A percentile compares a stretch with the other conserved stretches of the same genome.
Evolutionary conservation across 2,113 vertebrate species (phyloP).

Genomic region (Pampusana beccarii): DNA sequence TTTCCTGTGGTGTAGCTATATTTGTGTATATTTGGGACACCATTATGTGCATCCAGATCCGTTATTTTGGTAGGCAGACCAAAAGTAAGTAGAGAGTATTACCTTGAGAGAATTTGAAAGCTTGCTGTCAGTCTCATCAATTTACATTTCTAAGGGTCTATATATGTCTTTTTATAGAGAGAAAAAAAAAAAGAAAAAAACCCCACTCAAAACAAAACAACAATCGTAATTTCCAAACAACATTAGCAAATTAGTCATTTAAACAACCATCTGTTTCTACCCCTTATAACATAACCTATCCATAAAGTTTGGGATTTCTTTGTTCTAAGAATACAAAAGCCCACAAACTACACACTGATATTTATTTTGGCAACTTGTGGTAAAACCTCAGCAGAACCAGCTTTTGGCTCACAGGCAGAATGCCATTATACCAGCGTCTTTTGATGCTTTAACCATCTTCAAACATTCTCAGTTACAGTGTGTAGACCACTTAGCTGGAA

Average conservation of each 20-base stretch:
- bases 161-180: neutral
- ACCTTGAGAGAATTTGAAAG: neutral
- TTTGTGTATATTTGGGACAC: neutral
- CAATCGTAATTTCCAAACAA: neutral
- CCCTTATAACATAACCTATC: neutral
- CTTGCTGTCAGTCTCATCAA: neutral
- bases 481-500: neutral
- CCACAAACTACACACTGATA: neutral
- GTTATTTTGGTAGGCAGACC: neutral
- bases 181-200: neutral
- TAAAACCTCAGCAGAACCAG: neutral
- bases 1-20: neutral
- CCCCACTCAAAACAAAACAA: no score
- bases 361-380: slow-evolving; percentile 31
- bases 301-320: neutral
- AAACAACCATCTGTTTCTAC: neutral
- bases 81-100: neutral
- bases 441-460: slow-evolving; percentile 15
- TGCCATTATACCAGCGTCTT: slow-evolving; percentile 36
- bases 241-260: neutral
- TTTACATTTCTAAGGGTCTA: neutral
- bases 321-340: neutral
- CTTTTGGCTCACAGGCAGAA: slow-evolving; percentile 9
- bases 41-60: neutral
- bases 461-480: slow-evolving; percentile 7